phyloP scores from a whole-genome alignment of 2,113 vertebrate species.

The Equus quagga region DNA sequence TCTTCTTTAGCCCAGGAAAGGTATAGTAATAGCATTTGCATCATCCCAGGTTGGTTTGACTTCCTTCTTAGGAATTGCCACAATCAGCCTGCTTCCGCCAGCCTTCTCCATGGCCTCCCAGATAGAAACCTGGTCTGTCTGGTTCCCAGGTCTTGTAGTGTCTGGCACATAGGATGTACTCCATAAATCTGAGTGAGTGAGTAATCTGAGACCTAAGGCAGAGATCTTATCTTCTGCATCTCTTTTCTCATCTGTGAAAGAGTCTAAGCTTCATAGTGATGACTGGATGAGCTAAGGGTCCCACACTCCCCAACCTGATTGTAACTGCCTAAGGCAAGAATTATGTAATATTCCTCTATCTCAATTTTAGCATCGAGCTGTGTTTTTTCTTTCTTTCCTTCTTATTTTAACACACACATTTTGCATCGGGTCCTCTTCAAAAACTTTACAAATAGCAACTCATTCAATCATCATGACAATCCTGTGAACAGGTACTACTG shows the following conservation, averaged over 20 bases:
- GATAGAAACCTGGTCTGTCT: not conserved
- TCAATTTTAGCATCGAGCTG: not conserved
- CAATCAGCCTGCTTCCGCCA: not conserved
- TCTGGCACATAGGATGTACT: not conserved
- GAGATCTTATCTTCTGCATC: not conserved
- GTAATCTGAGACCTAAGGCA: not conserved
- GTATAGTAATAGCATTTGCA: not conserved
- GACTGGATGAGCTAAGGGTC: not conserved
- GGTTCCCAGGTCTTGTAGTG: not conserved
- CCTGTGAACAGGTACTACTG: not conserved
- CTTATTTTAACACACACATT: not conserved
- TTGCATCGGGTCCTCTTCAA: not conserved
- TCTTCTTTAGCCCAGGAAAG: not conserved
- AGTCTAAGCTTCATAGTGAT: not conserved
- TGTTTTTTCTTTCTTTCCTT: not conserved
- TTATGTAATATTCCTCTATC: not conserved
- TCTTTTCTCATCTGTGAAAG: not conserved
- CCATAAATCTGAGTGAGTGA: not conserved
- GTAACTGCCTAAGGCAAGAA: constrained; percentile 6
- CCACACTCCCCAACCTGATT: not conserved
- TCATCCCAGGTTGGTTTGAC: not conserved
- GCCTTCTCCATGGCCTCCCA: not conserved
- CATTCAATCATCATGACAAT: not conserved
- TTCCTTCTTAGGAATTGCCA: constrained; percentile 17
- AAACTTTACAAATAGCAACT: not conserved